These are phyloP conservation scores for Spicauda simplicius DNA, from an alignment of 2,888 invertebrate genomes.

Conservation along the genomic window DNA sequence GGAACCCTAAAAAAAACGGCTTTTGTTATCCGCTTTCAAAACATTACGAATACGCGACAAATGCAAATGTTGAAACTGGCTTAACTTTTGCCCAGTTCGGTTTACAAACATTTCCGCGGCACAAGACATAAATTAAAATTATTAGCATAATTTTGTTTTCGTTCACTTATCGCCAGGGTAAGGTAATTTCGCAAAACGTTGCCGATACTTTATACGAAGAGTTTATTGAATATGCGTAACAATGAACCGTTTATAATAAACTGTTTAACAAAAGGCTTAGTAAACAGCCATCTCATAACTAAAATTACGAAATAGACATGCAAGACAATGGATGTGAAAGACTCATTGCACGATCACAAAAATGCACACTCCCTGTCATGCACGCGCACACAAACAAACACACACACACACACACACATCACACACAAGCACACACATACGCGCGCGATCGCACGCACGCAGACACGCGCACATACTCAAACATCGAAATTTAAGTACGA, in stretches of 20 bases:
- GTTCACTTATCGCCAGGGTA: slow-evolving; percentile 3
- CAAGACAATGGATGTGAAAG: too few species aligned
- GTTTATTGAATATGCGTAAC: slow-evolving; percentile 7
- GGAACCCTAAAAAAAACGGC: background rate
- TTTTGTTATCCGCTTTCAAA: slow-evolving; percentile 12
- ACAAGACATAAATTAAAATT: slow-evolving; percentile 19
- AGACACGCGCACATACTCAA: too few species aligned
- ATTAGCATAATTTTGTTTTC: slow-evolving; percentile 21
- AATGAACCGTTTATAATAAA: background rate
- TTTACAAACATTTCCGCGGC: slow-evolving; percentile 9
- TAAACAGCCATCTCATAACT: too few species aligned
- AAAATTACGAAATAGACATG: too few species aligned
- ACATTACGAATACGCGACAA: background rate
- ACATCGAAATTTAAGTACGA: too few species aligned
- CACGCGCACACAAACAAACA: too few species aligned
- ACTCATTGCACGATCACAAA: too few species aligned
- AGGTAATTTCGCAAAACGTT: slow-evolving; percentile 12
- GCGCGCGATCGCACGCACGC: too few species aligned
- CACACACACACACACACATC: too few species aligned
- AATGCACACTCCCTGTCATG: too few species aligned
- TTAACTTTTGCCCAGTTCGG: background rate
- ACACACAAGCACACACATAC: too few species aligned
- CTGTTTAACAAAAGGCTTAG: background rate
- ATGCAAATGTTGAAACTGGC: background rate
- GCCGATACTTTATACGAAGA: background rate